Percentiles rank a stretch among this genome's conserved stretches.
Evolutionary conservation across 2,888 invertebrate species (phyloP).

Genomic region (Conchocele bisecta): DNA sequence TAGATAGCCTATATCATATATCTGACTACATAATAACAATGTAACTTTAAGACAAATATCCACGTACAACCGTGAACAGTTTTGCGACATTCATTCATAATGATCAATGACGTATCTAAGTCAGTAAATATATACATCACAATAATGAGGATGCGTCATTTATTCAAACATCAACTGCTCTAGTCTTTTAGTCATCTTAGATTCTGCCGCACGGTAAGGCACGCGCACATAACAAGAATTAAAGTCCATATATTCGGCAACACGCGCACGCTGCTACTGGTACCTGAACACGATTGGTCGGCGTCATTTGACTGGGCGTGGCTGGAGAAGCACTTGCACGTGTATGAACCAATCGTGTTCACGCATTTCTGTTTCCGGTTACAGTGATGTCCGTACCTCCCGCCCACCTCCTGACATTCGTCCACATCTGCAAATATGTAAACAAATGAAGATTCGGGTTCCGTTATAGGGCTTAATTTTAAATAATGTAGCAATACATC

Average conservation of each 20-base stretch:
- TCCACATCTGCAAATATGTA: conserved; percentile 89
- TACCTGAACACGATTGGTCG: conserved; percentile 74
- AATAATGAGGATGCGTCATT: not conserved
- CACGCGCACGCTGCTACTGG: conserved; percentile 45
- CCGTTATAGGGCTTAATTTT: too few relatives aligned
- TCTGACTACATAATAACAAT: conserved; percentile 5
- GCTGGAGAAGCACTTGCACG: conserved; percentile 92
- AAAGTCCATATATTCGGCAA: conserved; percentile 35
- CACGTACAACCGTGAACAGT: not conserved
- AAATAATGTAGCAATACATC: too few relatives aligned
- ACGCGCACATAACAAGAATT: conserved; percentile 57
- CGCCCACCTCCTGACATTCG: conserved; percentile 90
- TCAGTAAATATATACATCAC: conserved; percentile 5
- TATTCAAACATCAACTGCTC: not conserved
- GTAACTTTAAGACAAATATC: too few relatives aligned
- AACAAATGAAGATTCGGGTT: too few relatives aligned
- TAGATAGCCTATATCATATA: too few relatives aligned
- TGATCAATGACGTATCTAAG: not conserved
- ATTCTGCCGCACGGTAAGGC: conserved; percentile 58
- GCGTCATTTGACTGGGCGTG: conserved; percentile 84
- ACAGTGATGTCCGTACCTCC: conserved; percentile 88
- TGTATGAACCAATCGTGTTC: conserved; percentile 91
- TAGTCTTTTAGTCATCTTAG: conserved; percentile 52
- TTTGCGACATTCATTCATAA: not conserved
- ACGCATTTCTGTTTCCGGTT: conserved; percentile 92